Percentiles rank a stretch among this genome's conserved stretches.
Evolutionary conservation across 2,113 vertebrate genomes (phyloP).

Genomic region (Petaurus breviceps): DNA sequence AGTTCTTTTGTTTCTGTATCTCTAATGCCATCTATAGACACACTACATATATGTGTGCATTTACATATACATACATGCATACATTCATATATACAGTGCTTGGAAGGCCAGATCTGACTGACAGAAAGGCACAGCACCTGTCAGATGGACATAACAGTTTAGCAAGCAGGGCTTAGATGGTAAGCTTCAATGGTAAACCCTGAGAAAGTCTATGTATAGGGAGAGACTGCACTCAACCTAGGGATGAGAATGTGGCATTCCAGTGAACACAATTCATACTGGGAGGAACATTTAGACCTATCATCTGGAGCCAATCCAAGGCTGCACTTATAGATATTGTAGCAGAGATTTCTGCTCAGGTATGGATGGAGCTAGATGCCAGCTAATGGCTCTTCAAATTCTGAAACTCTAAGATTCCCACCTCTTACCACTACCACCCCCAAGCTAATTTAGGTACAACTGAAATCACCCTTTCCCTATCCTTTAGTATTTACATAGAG

Average conservation of each 20-base stretch:
- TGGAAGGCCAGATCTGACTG: background rate
- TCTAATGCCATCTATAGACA: no score
- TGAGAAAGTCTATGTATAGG: no score
- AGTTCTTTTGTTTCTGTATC: no score
- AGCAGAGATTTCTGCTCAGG: background rate
- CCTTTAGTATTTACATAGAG: background rate
- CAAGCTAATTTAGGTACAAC: background rate
- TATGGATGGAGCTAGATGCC: background rate
- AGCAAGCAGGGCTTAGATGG: background rate
- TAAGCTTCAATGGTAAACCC: no score
- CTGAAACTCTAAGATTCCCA: background rate
- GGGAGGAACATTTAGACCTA: background rate
- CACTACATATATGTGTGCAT: no score
- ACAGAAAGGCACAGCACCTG: background rate
- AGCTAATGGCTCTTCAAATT: background rate
- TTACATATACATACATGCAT: no score
- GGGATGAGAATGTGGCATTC: background rate
- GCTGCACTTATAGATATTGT: background rate
- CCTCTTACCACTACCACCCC: background rate
- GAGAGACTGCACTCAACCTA: background rate
- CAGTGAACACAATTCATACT: background rate
- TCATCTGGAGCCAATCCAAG: background rate
- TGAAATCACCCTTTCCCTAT: background rate
- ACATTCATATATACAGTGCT: no score
- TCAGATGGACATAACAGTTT: background rate